Conservation (phyloP, 2,113 vertebrate genomes). For the Elachura formosa region DNA sequence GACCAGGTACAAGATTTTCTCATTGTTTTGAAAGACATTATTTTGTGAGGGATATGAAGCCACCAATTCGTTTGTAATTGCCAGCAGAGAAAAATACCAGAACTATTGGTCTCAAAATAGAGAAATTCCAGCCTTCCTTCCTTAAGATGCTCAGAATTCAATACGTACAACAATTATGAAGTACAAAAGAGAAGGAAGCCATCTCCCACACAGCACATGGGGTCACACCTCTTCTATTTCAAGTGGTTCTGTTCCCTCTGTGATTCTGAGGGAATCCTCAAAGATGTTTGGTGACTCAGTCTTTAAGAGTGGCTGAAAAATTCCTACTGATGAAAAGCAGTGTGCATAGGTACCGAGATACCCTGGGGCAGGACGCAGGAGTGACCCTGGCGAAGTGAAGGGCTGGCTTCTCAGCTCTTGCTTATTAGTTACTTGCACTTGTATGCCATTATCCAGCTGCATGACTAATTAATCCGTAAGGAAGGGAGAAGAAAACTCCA, state of each 20-base stretch:
- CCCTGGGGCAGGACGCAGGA: neutral
- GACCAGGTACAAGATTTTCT: neutral
- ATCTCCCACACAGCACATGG: neutral
- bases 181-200: neutral
- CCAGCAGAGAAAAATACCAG: neutral
- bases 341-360: neutral
- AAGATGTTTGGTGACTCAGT: neutral
- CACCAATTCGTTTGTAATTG: neutral
- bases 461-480: neutral
- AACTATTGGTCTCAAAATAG: neutral
- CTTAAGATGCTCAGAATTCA: neutral
- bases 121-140: neutral
- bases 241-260: neutral
- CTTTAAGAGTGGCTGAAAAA: neutral
- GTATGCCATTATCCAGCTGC: neutral
- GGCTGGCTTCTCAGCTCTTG: neutral
- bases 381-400: neutral
- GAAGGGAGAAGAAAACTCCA: neutral
- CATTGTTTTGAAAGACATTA: neutral
- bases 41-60: neutral
- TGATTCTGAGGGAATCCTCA: neutral
- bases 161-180: neutral
- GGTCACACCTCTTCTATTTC: neutral
- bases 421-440: neutral
- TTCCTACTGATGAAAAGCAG: neutral